Conservation (phyloP, 2,113 vertebrate species). For the Mobula birostris region DNA sequence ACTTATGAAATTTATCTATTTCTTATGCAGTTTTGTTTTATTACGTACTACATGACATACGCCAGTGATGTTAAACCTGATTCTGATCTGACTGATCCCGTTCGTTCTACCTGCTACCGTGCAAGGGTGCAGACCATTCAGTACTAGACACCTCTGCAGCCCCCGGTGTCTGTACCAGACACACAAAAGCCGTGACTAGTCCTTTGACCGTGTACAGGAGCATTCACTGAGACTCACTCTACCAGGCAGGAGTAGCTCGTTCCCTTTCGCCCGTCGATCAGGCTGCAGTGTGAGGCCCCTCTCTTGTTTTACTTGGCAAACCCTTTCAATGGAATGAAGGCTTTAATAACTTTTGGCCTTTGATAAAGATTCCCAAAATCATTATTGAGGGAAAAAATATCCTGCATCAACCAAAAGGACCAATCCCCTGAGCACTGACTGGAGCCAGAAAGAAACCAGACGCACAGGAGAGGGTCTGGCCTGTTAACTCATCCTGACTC, state of each 20-base stretch:
- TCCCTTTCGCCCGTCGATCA: neutral
- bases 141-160: too few relatives aligned
- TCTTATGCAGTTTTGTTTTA: too few relatives aligned
- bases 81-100: too few relatives aligned
- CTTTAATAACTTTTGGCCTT: conserved; percentile 13
- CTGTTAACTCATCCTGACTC: neutral
- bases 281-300: neutral
- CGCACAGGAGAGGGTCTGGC: neutral
- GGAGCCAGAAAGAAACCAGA: neutral
- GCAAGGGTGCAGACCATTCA: too few relatives aligned
- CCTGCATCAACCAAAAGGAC: neutral
- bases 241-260: neutral
- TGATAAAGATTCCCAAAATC: conserved; percentile 1
- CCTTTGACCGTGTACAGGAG: too few relatives aligned
- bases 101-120: neutral
- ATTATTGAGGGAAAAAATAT: neutral
- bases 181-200: too few relatives aligned
- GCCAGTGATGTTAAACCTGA: too few relatives aligned
- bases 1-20: too few relatives aligned
- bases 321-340: neutral
- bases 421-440: neutral
- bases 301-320: neutral
- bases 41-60: too few relatives aligned
- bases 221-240: too few relatives aligned
- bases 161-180: too few relatives aligned